These are phyloP conservation scores for Peromyscus californicus DNA, from an alignment of 2,113 vertebrate species.

Conservation along the genomic window DNA sequence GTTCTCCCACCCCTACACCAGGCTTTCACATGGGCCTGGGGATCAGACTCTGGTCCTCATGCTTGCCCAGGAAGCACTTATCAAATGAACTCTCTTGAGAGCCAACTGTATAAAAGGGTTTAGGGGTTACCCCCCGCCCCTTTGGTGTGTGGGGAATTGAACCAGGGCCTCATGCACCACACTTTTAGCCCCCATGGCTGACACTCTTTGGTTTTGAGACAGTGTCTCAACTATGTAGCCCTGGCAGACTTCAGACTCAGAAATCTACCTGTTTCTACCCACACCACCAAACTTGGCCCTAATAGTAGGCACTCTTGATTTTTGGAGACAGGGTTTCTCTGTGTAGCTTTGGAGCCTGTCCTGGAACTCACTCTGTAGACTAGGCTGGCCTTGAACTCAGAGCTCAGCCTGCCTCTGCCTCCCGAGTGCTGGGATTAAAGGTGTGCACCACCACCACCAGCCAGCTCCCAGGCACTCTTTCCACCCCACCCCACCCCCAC, in stretches of 20 bases:
- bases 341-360: too few species aligned
- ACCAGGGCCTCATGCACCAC: not conserved
- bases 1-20: not conserved
- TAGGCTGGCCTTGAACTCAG: too few species aligned
- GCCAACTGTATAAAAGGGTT: not conserved
- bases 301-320: too few species aligned
- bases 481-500: too few species aligned
- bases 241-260: not conserved
- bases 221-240: not conserved
- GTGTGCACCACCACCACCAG: too few species aligned
- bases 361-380: too few species aligned
- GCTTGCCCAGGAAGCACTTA: not conserved
- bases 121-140: not conserved
- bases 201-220: not conserved
- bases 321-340: too few species aligned
- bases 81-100: not conserved
- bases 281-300: too few species aligned
- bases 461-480: too few species aligned
- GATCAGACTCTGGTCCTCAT: not conserved
- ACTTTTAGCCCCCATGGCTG: not conserved
- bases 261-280: not conserved
- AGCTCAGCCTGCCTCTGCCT: too few species aligned
- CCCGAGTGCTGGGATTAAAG: too few species aligned
- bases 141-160: not conserved
- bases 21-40: not conserved